Percentiles rank a stretch among this genome's conserved stretches.
These are phyloP conservation scores for Pantherophis alleghaniensis DNA, from an alignment of 2,797 vertebrate species.

Conservation along the genomic window DNA sequence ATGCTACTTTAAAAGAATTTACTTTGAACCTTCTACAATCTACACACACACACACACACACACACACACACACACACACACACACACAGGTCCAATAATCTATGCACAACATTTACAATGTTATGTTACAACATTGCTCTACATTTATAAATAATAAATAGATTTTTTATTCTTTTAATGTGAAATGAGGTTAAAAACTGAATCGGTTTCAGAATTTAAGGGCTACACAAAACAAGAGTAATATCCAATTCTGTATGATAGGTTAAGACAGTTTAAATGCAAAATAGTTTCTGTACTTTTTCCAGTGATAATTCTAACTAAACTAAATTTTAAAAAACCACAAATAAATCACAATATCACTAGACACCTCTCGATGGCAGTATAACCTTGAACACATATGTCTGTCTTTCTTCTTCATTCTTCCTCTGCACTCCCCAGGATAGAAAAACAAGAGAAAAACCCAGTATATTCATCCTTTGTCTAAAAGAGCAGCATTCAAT, in stretches of 20 bases:
- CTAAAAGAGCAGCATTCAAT: slow-evolving; percentile 8
- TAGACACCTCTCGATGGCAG: slow-evolving; percentile 69
- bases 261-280: slow-evolving; percentile 15
- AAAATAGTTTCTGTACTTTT: slow-evolving; percentile 19
- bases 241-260: background rate
- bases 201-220: slow-evolving; percentile 23
- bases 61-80: slow-evolving; percentile 37
- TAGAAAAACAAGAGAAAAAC: slow-evolving; percentile 19
- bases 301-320: slow-evolving; percentile 12
- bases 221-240: slow-evolving; percentile 5
- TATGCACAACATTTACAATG: background rate
- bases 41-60: slow-evolving; percentile 11
- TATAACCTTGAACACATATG: slow-evolving; percentile 57
- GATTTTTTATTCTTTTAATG: background rate
- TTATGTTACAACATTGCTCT: background rate
- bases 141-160: background rate
- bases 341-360: slow-evolving; percentile 46
- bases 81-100: background rate
- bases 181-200: slow-evolving; percentile 30
- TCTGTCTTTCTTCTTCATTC: slow-evolving; percentile 27
- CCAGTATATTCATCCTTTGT: slow-evolving; percentile 14
- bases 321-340: background rate
- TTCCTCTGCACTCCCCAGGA: slow-evolving; percentile 29
- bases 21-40: slow-evolving; percentile 9
- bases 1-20: background rate